Base-by-base conservation (phyloP, 2,888 invertebrate genomes). In the Ennomos quercinarius region DNA sequence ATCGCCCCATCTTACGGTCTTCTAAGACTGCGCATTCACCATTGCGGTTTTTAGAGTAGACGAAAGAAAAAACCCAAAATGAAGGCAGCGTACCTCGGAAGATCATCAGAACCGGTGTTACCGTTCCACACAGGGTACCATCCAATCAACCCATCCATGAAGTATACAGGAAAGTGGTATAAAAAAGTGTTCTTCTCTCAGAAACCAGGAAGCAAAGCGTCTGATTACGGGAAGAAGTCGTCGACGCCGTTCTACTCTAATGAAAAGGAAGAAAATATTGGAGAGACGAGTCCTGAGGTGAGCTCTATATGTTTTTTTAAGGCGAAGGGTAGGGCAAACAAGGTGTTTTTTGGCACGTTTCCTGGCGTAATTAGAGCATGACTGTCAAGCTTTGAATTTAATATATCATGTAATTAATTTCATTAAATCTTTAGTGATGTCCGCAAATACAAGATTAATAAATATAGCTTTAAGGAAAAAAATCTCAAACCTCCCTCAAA, bases 261-360 rank as follows among this genome's bases (percentile, higher is more conserved):
- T 52, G 90, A 90, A 52, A 89, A 90, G 57, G 81, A 86, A 0
- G 86, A 85, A 47, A 78, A 81, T 44, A 49, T 77, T 0, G 91
- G 91, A 10, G 89, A 91, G 67, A 90, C 85, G 0, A 88, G 69
- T 64, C 77, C 84, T 8, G 91, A 91, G 70, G 91, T 91, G 74
- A 77, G 69, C 6, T 6, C 6, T 27, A 4, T 27, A 6, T 27
- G 6, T 27, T 27, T 27, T 27, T 27, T n/a, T n/a, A n/a, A n/a
- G n/a, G n/a, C n/a, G n/a, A n/a, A n/a, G n/a, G n/a, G n/a, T n/a
- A n/a, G n/a, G n/a, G n/a, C n/a, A n/a, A n/a, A n/a, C n/a, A n/a
- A n/a, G n/a, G n/a, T n/a, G n/a, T n/a, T n/a, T n/a, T n/a, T n/a
- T n/a, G n/a, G n/a, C n/a, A n/a, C n/a, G n/a, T n/a, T n/a, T n/a